Percentiles rank a stretch among this genome's conserved stretches.
Conservation (phyloP, 2,888 invertebrate genomes). For the Clostera curtula region DNA sequence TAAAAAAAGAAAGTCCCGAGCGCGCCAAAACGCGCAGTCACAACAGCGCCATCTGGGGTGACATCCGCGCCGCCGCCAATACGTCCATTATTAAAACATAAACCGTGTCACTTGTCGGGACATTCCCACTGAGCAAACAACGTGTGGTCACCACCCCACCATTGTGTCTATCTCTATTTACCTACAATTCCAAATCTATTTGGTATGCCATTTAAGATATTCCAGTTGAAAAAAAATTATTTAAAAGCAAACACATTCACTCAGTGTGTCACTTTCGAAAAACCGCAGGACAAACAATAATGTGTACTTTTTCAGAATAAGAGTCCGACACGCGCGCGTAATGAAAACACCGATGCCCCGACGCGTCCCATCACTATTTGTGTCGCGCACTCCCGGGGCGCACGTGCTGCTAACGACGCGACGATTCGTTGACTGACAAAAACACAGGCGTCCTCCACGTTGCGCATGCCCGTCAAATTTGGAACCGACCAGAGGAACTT, state of each 20-base stretch:
- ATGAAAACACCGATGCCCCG: conserved; percentile 28
- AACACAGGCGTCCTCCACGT: conserved; percentile 38
- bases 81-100: conserved; percentile 55
- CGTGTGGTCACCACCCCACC: too few relatives aligned
- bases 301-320: too few relatives aligned
- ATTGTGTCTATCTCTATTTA: too few relatives aligned
- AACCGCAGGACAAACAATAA: too few relatives aligned
- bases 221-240: too few relatives aligned
- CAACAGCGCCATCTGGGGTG: conserved; percentile 19
- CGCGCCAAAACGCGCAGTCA: conserved; percentile 13
- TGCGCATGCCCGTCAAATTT: conserved; percentile 30
- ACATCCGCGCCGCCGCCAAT: conserved; percentile 33
- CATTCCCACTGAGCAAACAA: too few relatives aligned
- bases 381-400: conserved; percentile 7
- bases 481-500: conserved; percentile 16
- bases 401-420: conserved; percentile 31
- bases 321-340: too few relatives aligned
- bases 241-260: too few relatives aligned
- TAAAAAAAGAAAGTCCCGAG: conserved; percentile 11
- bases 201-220: not conserved
- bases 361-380: conserved; percentile 44
- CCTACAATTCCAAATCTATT: not conserved
- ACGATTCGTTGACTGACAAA: conserved; percentile 47
- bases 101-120: conserved; percentile 26
- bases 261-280: too few relatives aligned